Evolutionary conservation across 2,113 vertebrate species (phyloP), one percentile per base, ranked within the genome.

Genomic region (Gallinago paraguaiae): DNA sequence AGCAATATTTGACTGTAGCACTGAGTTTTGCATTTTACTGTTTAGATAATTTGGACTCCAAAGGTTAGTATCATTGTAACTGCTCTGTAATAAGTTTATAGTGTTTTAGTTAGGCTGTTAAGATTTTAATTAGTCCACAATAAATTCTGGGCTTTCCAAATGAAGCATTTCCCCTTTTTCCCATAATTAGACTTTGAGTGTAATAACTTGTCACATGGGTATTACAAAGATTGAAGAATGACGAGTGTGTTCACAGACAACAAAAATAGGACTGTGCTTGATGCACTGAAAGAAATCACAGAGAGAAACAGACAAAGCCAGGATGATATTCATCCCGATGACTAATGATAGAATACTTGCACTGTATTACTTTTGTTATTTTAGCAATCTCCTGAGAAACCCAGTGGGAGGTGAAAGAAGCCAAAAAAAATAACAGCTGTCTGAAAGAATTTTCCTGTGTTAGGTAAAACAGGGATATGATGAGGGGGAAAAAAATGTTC

Each of bases 381-480:
- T 94, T 88, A 91, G 72, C 77, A 48, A 6, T 92, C 79, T 95
- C 86, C 89, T 51, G 69, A 95, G 89, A 84, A 89, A 88, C 64
- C 56, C 69, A 75, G 60, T 86, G 69, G 89, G 91, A 95, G 65
- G 60, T 86, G 30, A 75, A 88, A 94, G 80, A 78, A 94, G 65
- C 68, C 63, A 90, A 90, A 76, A 88, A 79, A 91, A 85, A 61
- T 5, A 95, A 46, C 74, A 93, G 59, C 88, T 96, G 68, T 88
- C 88, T 93, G 59, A 83, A 93, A 86, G 68, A 75, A 53, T 90
- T 96, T 86, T 91, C 59, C 65, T 93, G 37, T 0, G 0, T 78
- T 92, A 75, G 68, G 80, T 88, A 84, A 90, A 90, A 56, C 27
- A 71, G 45, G 68, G n/a, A 39, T 64, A 48, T 76, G 76, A 78